Conservation (phyloP, 2,113 vertebrate genomes). For the Dasyornis broadbenti region DNA sequence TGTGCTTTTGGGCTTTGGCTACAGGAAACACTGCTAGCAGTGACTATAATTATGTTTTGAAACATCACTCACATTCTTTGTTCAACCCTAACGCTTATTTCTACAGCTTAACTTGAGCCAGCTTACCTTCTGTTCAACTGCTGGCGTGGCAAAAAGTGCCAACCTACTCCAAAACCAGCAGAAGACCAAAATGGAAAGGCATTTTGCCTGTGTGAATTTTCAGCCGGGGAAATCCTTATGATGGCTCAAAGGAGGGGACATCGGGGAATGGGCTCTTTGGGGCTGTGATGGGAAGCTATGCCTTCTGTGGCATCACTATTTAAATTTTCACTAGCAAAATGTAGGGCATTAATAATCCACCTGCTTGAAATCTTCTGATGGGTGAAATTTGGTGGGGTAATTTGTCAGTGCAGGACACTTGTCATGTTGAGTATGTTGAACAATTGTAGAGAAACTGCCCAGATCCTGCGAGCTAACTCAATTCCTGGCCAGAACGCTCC, state of each 20-base stretch:
- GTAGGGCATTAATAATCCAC: neutral
- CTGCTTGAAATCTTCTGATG: neutral
- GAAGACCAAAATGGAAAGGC: neutral
- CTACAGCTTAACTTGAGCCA: neutral
- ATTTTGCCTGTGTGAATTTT: neutral
- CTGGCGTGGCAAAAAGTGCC: neutral
- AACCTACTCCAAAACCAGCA: neutral
- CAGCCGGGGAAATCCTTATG: neutral
- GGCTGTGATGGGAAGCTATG: neutral
- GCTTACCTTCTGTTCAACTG: neutral
- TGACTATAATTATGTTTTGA: neutral
- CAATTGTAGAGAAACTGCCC: neutral
- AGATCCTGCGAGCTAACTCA: accelerated
- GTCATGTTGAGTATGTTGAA: neutral
- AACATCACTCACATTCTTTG: neutral
- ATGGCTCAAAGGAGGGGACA: neutral
- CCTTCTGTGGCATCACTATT: neutral
- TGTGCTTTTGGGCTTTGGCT: neutral
- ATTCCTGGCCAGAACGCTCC: neutral
- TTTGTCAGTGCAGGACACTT: neutral
- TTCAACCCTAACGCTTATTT: neutral
- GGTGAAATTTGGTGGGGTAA: neutral
- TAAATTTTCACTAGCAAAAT: neutral
- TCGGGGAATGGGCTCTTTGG: neutral
- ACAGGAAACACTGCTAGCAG: neutral